phyloP scores from a whole-genome alignment of 2,888 invertebrate species.

The Heliconius charithonia region DNA sequence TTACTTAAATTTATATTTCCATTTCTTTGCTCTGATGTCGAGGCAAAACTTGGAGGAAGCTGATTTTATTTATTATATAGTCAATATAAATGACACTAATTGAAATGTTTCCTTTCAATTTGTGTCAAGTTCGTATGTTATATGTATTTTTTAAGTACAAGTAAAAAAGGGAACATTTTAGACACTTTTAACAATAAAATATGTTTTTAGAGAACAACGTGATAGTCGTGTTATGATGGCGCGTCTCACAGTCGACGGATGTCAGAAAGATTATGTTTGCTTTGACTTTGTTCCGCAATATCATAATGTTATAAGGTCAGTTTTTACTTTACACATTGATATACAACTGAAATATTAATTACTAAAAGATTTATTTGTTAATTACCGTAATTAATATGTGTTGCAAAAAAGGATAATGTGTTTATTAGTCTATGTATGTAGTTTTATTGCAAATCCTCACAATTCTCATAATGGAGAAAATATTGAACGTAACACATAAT shows the following conservation, averaged over 20 bases:
- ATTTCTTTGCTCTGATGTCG: too few species aligned
- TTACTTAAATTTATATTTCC: too few species aligned
- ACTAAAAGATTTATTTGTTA: too few species aligned
- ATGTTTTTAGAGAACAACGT: constrained; percentile 88
- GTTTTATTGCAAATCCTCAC: neutral
- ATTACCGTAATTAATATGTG: neutral
- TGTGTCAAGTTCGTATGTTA: too few species aligned
- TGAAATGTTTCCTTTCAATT: too few species aligned
- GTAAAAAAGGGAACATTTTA: too few species aligned
- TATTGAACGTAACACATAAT: neutral
- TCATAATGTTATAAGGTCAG: constrained; percentile 92
- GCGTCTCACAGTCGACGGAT: constrained; percentile 96
- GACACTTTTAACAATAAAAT: too few species aligned
- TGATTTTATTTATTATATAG: too few species aligned
- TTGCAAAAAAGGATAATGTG: neutral
- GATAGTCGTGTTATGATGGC: constrained; percentile 98
- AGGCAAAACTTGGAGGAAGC: too few species aligned
- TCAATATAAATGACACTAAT: too few species aligned
- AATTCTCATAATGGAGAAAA: neutral
- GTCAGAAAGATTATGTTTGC: constrained; percentile 98
- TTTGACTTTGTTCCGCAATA: constrained; percentile 98
- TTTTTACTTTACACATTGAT: neutral
- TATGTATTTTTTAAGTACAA: too few species aligned
- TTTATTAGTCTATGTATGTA: neutral
- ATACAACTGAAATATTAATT: neutral